Conservation (phyloP, 2,888 invertebrate genomes). For the Cephonodes hylas region DNA sequence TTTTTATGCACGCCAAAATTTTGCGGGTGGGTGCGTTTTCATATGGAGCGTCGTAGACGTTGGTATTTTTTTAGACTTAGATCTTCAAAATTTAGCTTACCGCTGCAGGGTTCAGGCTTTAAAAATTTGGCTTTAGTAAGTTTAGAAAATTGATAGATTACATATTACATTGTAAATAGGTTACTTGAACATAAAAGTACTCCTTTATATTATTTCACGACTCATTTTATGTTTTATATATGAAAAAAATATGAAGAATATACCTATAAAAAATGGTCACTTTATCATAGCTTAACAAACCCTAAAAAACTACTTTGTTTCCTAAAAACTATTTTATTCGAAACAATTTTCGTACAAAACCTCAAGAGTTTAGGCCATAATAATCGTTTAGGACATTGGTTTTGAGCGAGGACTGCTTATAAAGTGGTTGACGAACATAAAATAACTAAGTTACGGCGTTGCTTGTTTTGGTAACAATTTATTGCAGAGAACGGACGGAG, state of each 20-base stretch:
- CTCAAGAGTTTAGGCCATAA: constrained; percentile 7
- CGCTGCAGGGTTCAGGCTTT: background rate
- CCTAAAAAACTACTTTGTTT: too few relatives aligned
- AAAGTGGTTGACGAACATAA: constrained; percentile 15
- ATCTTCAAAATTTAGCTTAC: background rate
- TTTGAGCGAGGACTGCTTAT: constrained; percentile 15
- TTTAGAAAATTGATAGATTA: too few relatives aligned
- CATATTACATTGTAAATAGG: too few relatives aligned
- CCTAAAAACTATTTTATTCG: background rate
- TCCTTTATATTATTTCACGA: too few relatives aligned
- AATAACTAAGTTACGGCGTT: constrained; percentile 12
- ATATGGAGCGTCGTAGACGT: background rate
- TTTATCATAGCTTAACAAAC: too few relatives aligned
- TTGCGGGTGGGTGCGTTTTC: background rate
- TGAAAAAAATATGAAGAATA: too few relatives aligned
- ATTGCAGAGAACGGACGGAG: constrained; percentile 11
- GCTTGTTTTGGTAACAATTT: constrained; percentile 13
- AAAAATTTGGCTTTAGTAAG: too few relatives aligned
- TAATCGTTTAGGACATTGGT: constrained; percentile 13
- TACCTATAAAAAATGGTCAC: too few relatives aligned
- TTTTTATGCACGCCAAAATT: constrained; percentile 17
- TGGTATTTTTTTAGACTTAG: background rate
- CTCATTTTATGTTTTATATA: too few relatives aligned
- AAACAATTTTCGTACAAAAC: constrained; percentile 11
- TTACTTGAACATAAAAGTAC: too few relatives aligned